Evolutionary conservation across 2,797 vertebrate species (phyloP).

Genomic region (Syngnathus rostellatus): DNA sequence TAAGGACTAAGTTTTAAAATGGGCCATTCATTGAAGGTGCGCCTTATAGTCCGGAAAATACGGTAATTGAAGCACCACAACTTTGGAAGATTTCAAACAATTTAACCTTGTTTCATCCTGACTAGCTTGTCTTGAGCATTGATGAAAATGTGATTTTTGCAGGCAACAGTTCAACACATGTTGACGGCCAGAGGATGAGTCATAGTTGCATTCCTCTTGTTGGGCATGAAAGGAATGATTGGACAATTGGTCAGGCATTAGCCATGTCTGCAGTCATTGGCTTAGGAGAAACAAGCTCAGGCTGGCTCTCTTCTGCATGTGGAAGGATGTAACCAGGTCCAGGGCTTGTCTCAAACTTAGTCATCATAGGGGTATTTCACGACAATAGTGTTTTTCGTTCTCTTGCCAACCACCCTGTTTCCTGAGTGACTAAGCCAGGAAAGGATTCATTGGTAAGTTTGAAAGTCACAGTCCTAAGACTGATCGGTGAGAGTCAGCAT

Average conservation of each 20-base stretch:
- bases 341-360: constrained; percentile 2
- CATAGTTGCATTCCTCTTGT: not conserved
- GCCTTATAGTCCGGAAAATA: too few relatives aligned
- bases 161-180: not conserved
- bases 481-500: too few relatives aligned
- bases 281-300: not conserved
- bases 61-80: too few relatives aligned
- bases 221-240: not conserved
- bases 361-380: constrained; percentile 16
- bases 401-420: constrained; percentile 12
- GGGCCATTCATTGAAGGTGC: too few relatives aligned
- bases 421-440: constrained; percentile 32
- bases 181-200: not conserved
- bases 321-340: not conserved
- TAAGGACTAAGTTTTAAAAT: too few relatives aligned
- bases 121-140: not conserved
- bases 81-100: too few relatives aligned
- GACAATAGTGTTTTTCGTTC: constrained; percentile 20
- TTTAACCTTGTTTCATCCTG: not conserved
- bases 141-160: not conserved
- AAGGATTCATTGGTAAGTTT: constrained; percentile 32
- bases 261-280: not conserved
- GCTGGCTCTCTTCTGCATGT: not conserved
- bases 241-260: not conserved
- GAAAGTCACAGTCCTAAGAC: not conserved